Conservation (phyloP, 2,113 vertebrate genomes). For the Empidonax traillii region DNA sequence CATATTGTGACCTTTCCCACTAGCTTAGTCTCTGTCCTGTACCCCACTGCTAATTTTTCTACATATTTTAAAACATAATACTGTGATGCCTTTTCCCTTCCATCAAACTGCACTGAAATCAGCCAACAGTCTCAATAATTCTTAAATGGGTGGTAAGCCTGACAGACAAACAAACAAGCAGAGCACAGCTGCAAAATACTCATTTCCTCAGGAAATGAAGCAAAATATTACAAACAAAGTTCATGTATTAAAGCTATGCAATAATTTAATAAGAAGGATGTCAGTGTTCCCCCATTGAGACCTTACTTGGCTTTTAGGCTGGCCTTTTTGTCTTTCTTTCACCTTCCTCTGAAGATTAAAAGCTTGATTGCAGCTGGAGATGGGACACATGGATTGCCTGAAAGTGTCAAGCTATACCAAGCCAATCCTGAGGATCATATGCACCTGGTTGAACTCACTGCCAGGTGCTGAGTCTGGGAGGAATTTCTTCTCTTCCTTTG, state of each 20-base stretch:
- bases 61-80: not conserved
- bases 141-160: not conserved
- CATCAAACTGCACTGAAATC: not conserved
- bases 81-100: not conserved
- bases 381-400: not conserved
- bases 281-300: not conserved
- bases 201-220: constrained; percentile 65
- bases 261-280: constrained; percentile 37
- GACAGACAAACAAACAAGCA: constrained; percentile 39
- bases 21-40: not conserved
- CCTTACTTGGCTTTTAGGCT: constrained; percentile 8
- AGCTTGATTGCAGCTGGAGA: constrained; percentile 16
- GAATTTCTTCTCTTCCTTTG: not conserved
- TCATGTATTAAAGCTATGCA: not conserved
- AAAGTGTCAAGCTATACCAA: not conserved
- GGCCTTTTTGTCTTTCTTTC: constrained; percentile 4
- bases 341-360: constrained; percentile 36
- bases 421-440: not conserved
- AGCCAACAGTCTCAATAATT: not conserved
- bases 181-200: constrained; percentile 47
- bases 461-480: not conserved
- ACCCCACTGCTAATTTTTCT: not conserved
- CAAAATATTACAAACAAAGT: constrained; percentile 31
- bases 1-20: not conserved
- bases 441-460: not conserved